These are phyloP conservation scores for Porites evermanni DNA, from an alignment of 92 coral and sea anemone species.

Conservation along the genomic window DNA sequence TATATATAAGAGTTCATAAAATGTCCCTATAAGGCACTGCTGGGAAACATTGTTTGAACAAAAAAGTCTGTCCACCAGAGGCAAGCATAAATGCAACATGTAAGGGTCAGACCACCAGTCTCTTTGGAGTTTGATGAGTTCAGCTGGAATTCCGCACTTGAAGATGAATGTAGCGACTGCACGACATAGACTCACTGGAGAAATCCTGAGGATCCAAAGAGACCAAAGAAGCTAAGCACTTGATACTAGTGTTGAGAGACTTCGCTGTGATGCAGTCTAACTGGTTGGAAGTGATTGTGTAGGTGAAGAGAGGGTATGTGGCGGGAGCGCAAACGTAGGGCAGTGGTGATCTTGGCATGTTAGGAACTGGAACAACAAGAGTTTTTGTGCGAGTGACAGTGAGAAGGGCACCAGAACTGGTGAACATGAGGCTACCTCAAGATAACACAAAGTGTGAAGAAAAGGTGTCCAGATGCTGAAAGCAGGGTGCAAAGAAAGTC, in stretches of 20 bases:
- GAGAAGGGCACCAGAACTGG: too few species aligned
- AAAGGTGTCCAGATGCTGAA: background rate
- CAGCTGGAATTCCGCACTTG: background rate
- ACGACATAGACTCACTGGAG: slow-evolving; percentile 4
- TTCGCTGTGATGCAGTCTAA: background rate
- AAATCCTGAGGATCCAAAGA: background rate
- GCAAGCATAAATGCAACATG: background rate
- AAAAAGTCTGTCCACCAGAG: slow-evolving; percentile 12
- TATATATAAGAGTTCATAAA: too few species aligned
- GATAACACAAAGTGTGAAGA: slow-evolving; percentile 19
- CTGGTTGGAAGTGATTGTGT: background rate
- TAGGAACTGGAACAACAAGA: slow-evolving; percentile 1
- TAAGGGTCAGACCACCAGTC: background rate
- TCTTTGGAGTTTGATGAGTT: background rate
- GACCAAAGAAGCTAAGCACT: background rate
- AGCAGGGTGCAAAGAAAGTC: too few species aligned
- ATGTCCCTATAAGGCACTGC: background rate
- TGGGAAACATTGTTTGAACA: background rate
- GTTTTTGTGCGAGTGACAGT: too few species aligned
- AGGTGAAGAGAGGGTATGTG: slow-evolving; percentile 9
- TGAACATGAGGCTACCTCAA: background rate
- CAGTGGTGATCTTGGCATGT: slow-evolving; percentile 7
- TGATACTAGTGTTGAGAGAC: background rate
- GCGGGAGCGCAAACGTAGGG: background rate
- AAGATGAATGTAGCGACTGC: background rate